These are phyloP conservation scores for Hyposoter dolosus DNA, from an alignment of 2,888 invertebrate species.

Conservation along the genomic window DNA sequence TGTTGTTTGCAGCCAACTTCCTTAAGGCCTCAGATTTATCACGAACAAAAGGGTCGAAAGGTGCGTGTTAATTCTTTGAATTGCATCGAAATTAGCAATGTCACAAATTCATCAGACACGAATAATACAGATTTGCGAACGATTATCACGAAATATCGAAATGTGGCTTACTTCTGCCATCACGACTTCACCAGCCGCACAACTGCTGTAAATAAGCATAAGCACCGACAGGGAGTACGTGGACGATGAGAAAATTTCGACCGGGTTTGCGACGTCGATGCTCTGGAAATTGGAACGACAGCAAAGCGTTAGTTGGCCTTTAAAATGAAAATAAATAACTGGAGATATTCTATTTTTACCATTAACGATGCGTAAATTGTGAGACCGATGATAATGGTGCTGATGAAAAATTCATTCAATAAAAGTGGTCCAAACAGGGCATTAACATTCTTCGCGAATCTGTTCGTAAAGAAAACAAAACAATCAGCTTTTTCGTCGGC, in stretches of 20 bases:
- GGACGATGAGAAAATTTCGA: constrained; percentile 43
- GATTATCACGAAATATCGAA: neutral
- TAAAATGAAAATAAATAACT: neutral
- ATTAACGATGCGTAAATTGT: constrained; percentile 53
- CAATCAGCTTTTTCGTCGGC: too few relatives aligned
- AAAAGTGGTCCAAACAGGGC: constrained; percentile 6
- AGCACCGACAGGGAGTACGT: constrained; percentile 50
- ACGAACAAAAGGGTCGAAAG: too few relatives aligned
- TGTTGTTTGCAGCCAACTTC: too few relatives aligned
- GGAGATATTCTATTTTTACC: constrained; percentile 16
- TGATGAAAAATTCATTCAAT: constrained; percentile 40
- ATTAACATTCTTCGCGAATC: constrained; percentile 35
- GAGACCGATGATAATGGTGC: constrained; percentile 59
- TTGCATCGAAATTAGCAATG: neutral
- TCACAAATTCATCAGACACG: neutral
- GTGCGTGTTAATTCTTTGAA: too few relatives aligned
- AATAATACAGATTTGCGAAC: neutral
- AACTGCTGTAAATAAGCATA: constrained; percentile 66
- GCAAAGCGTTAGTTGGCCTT: neutral
- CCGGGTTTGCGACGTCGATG: constrained; percentile 31
- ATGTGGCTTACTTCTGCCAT: constrained; percentile 64
- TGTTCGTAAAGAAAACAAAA: constrained; percentile 5
- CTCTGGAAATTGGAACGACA: constrained; percentile 39
- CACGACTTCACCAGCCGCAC: constrained; percentile 71
- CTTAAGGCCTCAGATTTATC: too few relatives aligned